phyloP scores from a whole-genome alignment of 2,113 vertebrate species.

The Lepidothrix coronata region DNA sequence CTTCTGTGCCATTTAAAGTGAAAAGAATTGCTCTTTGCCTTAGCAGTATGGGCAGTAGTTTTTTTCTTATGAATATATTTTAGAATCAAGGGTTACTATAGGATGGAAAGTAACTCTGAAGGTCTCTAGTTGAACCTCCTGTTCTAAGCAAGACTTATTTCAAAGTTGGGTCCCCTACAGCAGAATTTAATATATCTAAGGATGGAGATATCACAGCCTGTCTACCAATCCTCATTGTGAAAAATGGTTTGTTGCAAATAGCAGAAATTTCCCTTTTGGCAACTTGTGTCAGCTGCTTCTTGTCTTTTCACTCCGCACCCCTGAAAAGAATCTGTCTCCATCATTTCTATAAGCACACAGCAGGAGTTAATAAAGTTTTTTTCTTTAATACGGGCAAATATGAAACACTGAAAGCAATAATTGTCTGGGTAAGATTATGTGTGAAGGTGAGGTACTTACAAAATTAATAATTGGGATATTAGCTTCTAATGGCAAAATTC shows the following conservation, averaged over 20 bases:
- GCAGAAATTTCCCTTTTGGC: neutral
- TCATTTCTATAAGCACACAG: neutral
- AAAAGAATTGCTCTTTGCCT: neutral
- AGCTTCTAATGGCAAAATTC: neutral
- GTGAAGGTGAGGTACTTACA: neutral
- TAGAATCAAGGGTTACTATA: neutral
- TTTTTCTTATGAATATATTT: neutral
- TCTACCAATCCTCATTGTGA: neutral
- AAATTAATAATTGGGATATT: neutral
- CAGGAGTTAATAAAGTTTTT: neutral
- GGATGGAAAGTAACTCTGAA: neutral
- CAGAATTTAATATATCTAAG: neutral
- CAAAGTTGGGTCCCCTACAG: neutral
- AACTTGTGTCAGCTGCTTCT: neutral
- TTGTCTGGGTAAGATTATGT: neutral
- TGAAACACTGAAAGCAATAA: neutral
- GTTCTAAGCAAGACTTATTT: neutral
- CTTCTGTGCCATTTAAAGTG: neutral
- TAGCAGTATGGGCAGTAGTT: neutral
- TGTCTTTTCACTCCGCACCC: neutral
- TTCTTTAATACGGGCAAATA: neutral
- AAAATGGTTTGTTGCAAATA: neutral
- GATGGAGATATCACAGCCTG: neutral
- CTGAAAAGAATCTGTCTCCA: neutral
- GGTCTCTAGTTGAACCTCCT: neutral